phyloP scores from a whole-genome alignment of 2,888 invertebrate genomes.

The Suillia variegata region DNA sequence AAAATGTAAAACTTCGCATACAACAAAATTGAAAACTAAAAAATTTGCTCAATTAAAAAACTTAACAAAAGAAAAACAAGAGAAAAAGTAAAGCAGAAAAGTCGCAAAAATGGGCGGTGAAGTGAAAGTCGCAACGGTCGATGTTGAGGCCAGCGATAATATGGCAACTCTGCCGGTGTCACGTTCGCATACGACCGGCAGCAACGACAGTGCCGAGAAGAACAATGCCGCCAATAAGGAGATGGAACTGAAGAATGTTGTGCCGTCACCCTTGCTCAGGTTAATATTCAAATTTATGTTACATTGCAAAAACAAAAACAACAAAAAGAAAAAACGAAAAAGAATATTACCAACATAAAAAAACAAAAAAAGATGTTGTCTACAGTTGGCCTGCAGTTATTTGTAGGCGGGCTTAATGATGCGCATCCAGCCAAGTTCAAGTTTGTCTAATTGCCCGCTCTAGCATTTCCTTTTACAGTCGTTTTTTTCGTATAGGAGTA shows the following conservation, averaged over 20 bases:
- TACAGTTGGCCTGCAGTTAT: neutral
- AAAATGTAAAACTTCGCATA: constrained; percentile 10
- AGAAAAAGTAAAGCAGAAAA: neutral
- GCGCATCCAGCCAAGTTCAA: neutral
- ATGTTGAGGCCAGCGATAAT: constrained; percentile 84
- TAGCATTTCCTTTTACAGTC: too few species aligned
- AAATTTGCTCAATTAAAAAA: constrained; percentile 6
- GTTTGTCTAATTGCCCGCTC: neutral
- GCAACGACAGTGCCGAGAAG: constrained; percentile 78
- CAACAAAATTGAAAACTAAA: constrained; percentile 4
- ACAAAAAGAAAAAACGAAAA: neutral
- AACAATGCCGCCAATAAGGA: constrained; percentile 84
- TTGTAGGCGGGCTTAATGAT: neutral
- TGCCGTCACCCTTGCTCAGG: constrained; percentile 85
- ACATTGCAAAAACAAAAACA: neutral
- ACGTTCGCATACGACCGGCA: constrained; percentile 72
- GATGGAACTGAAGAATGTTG: constrained; percentile 85
- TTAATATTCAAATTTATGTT: too few species aligned
- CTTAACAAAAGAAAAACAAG: neutral
- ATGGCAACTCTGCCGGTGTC: constrained; percentile 89
- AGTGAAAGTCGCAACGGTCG: constrained; percentile 88
- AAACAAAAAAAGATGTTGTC: neutral
- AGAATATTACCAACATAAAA: neutral
- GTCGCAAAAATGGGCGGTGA: constrained; percentile 71
- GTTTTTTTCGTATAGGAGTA: too few species aligned